Evolutionary conservation across 2,888 invertebrate genomes (phyloP), one percentile per base, ranked within the genome.

Genomic region (Theretra japonica): DNA sequence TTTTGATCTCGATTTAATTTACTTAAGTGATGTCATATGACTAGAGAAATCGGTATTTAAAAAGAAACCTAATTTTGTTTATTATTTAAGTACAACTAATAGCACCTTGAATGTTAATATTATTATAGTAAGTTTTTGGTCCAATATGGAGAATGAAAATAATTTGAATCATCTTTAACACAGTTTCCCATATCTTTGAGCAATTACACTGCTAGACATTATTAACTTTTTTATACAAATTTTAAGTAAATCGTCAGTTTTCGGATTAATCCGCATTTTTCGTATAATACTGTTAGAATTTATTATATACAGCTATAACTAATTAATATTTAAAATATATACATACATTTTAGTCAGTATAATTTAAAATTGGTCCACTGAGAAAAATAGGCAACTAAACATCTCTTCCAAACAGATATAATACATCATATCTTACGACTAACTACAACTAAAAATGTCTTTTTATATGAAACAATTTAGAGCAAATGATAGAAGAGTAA

Each of bases 21-120:
- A 57, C 59, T 70, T 72, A 75, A 80, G 80, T 83, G 83, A 84
- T 84, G 83, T 78, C 76, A 71, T 79, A 81, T 88, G 87, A 88
- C 87, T 88, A 88, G 87, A 88, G 75, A 80, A 62, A 60, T 62
- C 23, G 65, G 48, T 60, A 70, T 30, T 72, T 76, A 80, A 80
- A 71, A 79, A 75, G 75, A 74, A 25, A 70, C 23, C 11, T 33
- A 33, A n/a, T 23, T 5, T n/a, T 72, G 50, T 56, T 62, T 62
- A 70, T 72, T 41, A 69, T 70, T 53, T 48, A 71, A 58, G 50
- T 59, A 71, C 60, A 70, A 50, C 33, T 70, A 50, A 60, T 19
- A 70, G 30, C 30, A 60, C 50, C 30, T 25, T 59, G 59, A 25
- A 41, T 33, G 15, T 56, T 28, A 8, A n/a, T n/a, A n/a, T 6